These are phyloP conservation scores for Glaucidium brasilianum DNA, from an alignment of 2,113 vertebrate genomes.

Conservation along the genomic window DNA sequence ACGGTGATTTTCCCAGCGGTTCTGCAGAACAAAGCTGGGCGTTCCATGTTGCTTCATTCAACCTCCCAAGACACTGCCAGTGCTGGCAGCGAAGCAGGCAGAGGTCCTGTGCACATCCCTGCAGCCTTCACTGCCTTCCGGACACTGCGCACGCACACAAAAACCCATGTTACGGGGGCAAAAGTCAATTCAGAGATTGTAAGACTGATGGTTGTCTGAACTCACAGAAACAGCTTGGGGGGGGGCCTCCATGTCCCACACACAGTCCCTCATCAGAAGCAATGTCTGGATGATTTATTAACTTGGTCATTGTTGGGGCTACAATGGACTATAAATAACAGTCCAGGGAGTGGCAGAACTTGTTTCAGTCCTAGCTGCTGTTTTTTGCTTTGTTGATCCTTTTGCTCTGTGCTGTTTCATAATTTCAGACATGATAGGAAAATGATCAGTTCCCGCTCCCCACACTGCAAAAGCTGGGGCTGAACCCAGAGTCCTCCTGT, in stretches of 20 bases:
- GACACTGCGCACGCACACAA: neutral
- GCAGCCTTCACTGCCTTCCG: neutral
- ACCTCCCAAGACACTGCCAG: neutral
- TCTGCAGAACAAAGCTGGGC: neutral
- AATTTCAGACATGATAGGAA: neutral
- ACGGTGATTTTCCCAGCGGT: accelerated
- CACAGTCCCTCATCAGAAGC: neutral
- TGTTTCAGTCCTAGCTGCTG: neutral
- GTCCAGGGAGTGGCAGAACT: neutral
- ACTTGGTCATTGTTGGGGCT: neutral
- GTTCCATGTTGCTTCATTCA: too few relatives aligned
- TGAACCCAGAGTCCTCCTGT: neutral
- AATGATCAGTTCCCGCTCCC: neutral
- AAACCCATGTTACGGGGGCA: accelerated
- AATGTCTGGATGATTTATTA: neutral
- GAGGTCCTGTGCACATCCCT: neutral
- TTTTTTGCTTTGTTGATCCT: neutral
- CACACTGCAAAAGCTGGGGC: neutral
- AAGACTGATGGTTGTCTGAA: neutral
- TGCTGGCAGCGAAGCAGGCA: neutral
- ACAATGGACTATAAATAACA: neutral
- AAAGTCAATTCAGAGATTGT: accelerated
- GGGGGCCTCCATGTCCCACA: neutral
- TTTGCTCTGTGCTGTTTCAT: neutral
- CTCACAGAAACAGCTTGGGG: neutral